Evolutionary conservation across 1,140 invertebrate genomes (phyloP).

Genomic region (Cotesia chilonis): DNA sequence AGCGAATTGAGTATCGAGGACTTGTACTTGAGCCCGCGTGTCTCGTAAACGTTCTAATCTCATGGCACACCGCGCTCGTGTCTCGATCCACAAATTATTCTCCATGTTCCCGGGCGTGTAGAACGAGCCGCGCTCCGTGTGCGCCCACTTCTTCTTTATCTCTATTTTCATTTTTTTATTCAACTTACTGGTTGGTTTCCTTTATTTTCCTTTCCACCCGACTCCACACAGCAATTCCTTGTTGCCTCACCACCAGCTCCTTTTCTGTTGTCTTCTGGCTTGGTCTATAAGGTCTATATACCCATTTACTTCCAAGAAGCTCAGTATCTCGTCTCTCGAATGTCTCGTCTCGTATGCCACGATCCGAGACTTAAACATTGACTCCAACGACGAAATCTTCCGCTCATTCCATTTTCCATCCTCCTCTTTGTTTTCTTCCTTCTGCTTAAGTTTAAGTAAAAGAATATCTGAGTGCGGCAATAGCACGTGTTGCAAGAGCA

Average conservation of each 20-base stretch:
- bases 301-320: conserved; percentile 40
- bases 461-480: no score
- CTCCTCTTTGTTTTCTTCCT: no score
- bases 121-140: conserved; percentile 22
- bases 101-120: conserved; percentile 47
- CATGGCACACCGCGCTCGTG: conserved; percentile 44
- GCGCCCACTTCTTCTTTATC: conserved; percentile 22
- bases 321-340: conserved; percentile 36
- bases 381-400: no score
- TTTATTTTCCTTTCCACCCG: no score
- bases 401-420: no score
- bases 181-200: background rate
- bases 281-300: conserved; percentile 32
- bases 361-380: conserved; percentile 44
- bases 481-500: conserved; percentile 15
- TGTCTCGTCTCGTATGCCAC: conserved; percentile 57
- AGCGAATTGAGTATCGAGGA: background rate
- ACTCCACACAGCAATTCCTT: background rate
- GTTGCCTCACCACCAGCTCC: conserved; percentile 13
- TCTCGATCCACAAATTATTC: conserved; percentile 63
- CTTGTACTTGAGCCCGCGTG: conserved; percentile 14
- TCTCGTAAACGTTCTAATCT: conserved; percentile 29
- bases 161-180: background rate
- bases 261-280: conserved; percentile 29
- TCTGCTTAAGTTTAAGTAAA: background rate